Evolutionary conservation across 2,888 invertebrate species (phyloP).

Genomic region (Dione juno): DNA sequence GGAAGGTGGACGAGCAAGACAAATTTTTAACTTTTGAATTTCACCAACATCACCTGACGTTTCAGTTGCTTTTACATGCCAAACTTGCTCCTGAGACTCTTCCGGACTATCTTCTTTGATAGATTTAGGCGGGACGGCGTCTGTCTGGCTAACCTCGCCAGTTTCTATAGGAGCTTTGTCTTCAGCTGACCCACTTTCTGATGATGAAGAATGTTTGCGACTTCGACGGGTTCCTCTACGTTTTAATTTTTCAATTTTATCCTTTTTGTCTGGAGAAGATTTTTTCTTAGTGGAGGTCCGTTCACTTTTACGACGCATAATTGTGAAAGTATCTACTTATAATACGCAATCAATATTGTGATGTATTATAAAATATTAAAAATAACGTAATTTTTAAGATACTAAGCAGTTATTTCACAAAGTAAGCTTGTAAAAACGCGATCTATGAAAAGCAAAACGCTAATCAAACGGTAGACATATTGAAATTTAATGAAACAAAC

Average conservation of each 20-base stretch:
- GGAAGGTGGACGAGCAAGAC: constrained; percentile 83
- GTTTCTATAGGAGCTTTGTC: constrained; percentile 63
- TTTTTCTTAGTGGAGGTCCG: constrained; percentile 86
- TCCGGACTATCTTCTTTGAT: constrained; percentile 67
- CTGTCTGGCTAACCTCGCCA: constrained; percentile 56
- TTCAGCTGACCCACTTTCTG: constrained; percentile 78
- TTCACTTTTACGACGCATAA: constrained; percentile 91
- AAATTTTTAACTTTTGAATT: constrained; percentile 86
- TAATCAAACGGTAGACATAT: constrained; percentile 39
- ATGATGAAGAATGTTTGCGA: constrained; percentile 79
- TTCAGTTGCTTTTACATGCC: constrained; percentile 81
- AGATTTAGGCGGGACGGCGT: constrained; percentile 58
- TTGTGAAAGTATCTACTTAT: constrained; percentile 32
- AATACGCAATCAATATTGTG: not conserved
- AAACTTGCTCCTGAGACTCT: constrained; percentile 74
- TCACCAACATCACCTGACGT: constrained; percentile 79
- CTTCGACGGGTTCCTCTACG: constrained; percentile 81
- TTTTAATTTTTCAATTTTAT: constrained; percentile 81
- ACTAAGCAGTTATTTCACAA: constrained; percentile 3
- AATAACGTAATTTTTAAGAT: not conserved
- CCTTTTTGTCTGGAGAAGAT: constrained; percentile 85
- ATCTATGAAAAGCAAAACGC: constrained; percentile 39
- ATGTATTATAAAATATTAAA: not conserved
- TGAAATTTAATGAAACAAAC: constrained; percentile 25
- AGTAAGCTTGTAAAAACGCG: not conserved